phyloP scores from a whole-genome alignment of 1,140 invertebrate species.

The Piezodorus guildinii region DNA sequence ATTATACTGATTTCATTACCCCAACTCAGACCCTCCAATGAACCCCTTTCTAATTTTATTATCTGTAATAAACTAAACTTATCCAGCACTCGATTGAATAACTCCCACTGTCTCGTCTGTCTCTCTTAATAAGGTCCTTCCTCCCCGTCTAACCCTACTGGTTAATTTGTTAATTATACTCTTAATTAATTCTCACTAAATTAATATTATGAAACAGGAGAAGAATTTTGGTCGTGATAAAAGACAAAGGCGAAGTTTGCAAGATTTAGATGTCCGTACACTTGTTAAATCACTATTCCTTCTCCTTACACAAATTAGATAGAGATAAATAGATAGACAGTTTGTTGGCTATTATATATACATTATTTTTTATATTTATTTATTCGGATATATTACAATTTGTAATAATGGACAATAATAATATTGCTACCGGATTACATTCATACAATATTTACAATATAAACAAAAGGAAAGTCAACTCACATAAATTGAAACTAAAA shows the following conservation, averaged over 20 bases:
- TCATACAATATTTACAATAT: too few species aligned
- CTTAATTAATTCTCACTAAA: background rate
- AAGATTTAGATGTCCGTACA: background rate
- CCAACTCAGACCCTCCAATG: background rate
- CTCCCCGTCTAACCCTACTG: background rate
- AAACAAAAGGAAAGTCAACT: too few species aligned
- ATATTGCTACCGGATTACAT: too few species aligned
- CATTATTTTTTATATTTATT: too few species aligned
- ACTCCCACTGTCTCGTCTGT: background rate
- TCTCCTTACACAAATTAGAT: too few species aligned
- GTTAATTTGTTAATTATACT: background rate
- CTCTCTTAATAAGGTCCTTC: background rate
- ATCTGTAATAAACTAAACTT: conserved; percentile 5
- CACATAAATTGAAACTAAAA: too few species aligned
- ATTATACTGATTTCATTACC: background rate
- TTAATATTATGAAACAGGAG: background rate
- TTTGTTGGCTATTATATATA: too few species aligned
- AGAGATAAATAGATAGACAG: too few species aligned
- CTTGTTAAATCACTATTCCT: too few species aligned
- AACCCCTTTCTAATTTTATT: conserved; percentile 1
- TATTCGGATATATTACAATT: too few species aligned
- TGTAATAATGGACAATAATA: too few species aligned
- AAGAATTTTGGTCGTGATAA: background rate
- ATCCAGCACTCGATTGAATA: background rate
- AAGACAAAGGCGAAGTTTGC: background rate